These are phyloP conservation scores for Heliocidaris tuberculata DNA, from an alignment of 35 echinoderm and acorn worm species.

Conservation along the genomic window DNA sequence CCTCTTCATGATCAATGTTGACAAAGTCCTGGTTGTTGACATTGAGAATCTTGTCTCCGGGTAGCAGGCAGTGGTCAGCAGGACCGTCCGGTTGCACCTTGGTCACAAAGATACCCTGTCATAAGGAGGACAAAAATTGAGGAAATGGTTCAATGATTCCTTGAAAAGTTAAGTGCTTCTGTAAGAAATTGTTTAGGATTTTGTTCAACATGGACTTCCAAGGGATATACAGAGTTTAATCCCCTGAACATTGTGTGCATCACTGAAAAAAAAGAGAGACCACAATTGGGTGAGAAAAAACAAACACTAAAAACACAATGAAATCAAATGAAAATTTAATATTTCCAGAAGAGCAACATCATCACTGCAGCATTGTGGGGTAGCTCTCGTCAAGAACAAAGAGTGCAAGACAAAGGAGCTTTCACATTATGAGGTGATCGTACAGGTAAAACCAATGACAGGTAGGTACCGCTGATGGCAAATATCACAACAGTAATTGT, in stretches of 20 bases:
- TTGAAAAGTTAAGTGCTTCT: too few species aligned
- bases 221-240: too few species aligned
- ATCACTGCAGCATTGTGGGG: neutral
- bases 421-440: neutral
- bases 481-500: neutral
- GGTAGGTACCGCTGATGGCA: neutral
- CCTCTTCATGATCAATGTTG: constrained; percentile 63
- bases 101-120: constrained; percentile 84
- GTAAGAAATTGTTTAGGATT: too few species aligned
- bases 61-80: constrained; percentile 53
- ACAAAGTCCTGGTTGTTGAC: constrained; percentile 65
- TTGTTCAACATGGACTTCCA: too few species aligned
- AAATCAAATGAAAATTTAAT: neutral
- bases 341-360: neutral
- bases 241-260: too few species aligned
- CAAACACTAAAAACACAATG: too few species aligned
- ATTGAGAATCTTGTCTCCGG: constrained; percentile 73
- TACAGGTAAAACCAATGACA: too few species aligned
- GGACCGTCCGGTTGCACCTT: constrained; percentile 71
- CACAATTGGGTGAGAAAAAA: too few species aligned
- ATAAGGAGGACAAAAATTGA: neutral
- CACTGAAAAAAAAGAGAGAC: too few species aligned
- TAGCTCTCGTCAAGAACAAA: neutral
- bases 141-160: neutral
- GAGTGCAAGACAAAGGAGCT: neutral